phyloP scores from a whole-genome alignment of 1,140 invertebrate species.

The Diachasmimorpha longicaudata region DNA sequence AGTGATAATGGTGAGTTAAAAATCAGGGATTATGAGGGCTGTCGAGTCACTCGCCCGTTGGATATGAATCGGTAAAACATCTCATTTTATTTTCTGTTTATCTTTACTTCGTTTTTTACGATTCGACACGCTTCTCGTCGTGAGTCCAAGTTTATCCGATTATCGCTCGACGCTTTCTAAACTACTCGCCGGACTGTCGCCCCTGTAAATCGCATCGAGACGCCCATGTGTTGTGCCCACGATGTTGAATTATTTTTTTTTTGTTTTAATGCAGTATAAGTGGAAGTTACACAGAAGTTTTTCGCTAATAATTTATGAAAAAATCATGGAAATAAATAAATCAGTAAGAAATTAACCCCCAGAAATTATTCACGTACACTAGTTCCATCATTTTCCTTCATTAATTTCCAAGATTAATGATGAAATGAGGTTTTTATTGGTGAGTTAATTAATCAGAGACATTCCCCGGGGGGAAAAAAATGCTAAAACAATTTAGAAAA shows the following conservation, averaged over 20 bases:
- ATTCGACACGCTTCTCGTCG: slow-evolving; percentile 1
- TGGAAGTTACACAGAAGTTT: too few relatives aligned
- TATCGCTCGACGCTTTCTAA: slow-evolving; percentile 21
- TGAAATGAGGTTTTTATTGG: background rate
- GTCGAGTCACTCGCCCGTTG: background rate
- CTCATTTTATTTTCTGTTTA: slow-evolving; percentile 7
- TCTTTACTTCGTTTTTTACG: background rate
- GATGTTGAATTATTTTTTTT: background rate
- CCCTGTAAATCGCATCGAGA: background rate
- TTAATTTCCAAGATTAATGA: background rate
- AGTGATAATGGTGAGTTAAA: background rate
- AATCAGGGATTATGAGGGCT: background rate
- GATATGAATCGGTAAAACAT: slow-evolving; percentile 1
- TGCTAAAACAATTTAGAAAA: background rate
- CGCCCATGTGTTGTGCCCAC: background rate
- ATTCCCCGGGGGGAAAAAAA: background rate
- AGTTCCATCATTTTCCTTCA: too few relatives aligned
- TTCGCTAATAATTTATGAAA: too few relatives aligned
- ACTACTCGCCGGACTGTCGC: slow-evolving; percentile 10
- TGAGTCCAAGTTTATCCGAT: slow-evolving; percentile 24
- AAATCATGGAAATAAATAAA: too few relatives aligned
- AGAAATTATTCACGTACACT: too few relatives aligned
- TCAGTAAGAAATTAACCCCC: too few relatives aligned
- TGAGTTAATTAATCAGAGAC: background rate
- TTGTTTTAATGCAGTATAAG: too few relatives aligned